phyloP scores from a whole-genome alignment of 2,888 invertebrate genomes.

The Ligdia adustata region DNA sequence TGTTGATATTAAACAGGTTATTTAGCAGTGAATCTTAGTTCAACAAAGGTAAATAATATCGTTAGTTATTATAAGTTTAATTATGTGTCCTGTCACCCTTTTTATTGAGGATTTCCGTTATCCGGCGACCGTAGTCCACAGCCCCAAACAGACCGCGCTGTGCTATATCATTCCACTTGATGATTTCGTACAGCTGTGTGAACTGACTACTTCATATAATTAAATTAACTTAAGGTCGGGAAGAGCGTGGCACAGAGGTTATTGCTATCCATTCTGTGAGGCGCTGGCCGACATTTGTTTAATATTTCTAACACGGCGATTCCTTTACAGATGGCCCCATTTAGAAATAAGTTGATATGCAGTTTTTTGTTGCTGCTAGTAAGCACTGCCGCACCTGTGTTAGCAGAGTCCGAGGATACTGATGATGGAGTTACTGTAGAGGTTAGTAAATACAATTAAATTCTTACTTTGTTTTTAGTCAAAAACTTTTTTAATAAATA shows the following conservation, averaged over 20 bases:
- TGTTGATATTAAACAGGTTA: background rate
- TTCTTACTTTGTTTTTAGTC: background rate
- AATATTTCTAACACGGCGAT: conserved; percentile 1
- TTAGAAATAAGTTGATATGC: conserved; percentile 53
- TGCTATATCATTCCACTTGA: background rate
- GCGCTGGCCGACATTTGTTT: conserved; percentile 3
- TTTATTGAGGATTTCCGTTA: conserved; percentile 75
- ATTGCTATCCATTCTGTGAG: conserved; percentile 15
- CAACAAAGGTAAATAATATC: background rate
- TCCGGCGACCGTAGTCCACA: conserved; percentile 50
- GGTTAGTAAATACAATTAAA: conserved; percentile 57
- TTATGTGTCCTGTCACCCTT: conserved; percentile 11
- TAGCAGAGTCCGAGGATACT: conserved; percentile 52
- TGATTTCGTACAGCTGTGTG: background rate
- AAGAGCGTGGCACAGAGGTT: conserved; percentile 26
- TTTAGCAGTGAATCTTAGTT: background rate
- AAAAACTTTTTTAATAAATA: background rate
- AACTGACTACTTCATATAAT: conserved; percentile 46
- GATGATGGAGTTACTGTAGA: conserved; percentile 70
- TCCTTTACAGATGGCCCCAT: conserved; percentile 72
- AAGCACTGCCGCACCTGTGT: conserved; percentile 38
- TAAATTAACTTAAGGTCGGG: conserved; percentile 48
- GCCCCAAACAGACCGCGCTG: conserved; percentile 18
- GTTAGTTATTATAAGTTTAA: background rate
- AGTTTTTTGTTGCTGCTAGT: conserved; percentile 61